Base-by-base conservation (phyloP, 2,113 vertebrate genomes). In the Limnothrissa miodon region DNA sequence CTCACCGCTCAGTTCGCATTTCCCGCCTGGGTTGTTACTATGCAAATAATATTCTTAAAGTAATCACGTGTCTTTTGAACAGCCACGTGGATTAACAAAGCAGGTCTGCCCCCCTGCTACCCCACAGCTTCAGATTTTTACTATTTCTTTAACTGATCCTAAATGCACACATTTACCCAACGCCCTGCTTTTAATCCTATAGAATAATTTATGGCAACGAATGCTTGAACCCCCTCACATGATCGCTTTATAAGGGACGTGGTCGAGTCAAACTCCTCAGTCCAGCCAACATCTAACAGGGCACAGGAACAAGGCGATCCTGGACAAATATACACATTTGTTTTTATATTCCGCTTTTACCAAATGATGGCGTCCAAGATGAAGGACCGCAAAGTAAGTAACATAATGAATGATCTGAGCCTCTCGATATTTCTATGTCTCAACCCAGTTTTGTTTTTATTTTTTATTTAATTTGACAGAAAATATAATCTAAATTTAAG, bases 81-180 rank as follows among this genome's bases (percentile, higher is more conserved):
- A 93, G 95, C 96, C 97, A 98, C 97, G 97, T 97, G 97, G 96
- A 97, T 96, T 93, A 96, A 97, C 96, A 98, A 96, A 97, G 95
- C 95, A 95, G 93, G 94, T 94, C 94, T 95, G 94, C 94, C 95
- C 95, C 91, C 96, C 93, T 93, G 90, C 93, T 87, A 90, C 87
- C 93, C 94, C 91, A 91, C 90, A 91, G 92, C 94, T 95, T 94
- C 93, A 93, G 93, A 89, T 89, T 92, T 90, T 88, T 91, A 92
- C 93, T 91, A 92, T 94, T 95, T 95, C 95, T 96, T 96, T 93
- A 95, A 95, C 95, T 93, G 94, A 95, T 96, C 96, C 94, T 95
- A 96, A 97, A 97, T 94, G 96, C 96, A 95, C 95, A 94, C 95
- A 95, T 95, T 94, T 94, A 93, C 89, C 93, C 90, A 93, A 93